A percentile compares a stretch with the other conserved stretches of the same genome.
These are phyloP conservation scores for Diachrysia chrysitis DNA, from an alignment of 2,888 invertebrate genomes.

Conservation along the genomic window DNA sequence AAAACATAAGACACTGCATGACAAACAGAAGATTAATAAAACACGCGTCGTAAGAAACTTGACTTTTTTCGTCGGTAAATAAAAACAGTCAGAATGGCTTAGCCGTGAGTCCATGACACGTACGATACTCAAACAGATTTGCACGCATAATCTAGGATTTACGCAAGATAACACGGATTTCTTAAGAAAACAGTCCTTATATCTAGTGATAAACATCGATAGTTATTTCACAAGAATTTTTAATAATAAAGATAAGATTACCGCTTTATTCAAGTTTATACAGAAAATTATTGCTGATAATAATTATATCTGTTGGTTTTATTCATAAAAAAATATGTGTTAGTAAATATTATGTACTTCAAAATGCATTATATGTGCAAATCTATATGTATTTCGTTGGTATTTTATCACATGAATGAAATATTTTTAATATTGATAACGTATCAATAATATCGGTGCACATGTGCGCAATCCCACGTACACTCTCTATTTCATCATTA, in stretches of 20 bases:
- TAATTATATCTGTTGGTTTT: background rate
- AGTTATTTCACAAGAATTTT: constrained; percentile 36
- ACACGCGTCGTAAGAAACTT: background rate
- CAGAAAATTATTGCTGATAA: background rate
- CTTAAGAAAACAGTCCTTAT: constrained; percentile 21
- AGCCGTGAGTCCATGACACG: no score
- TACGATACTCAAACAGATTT: constrained; percentile 12
- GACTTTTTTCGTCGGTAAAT: background rate
- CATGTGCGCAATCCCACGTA: background rate
- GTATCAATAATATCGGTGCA: background rate
- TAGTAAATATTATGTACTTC: background rate
- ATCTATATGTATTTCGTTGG: background rate
- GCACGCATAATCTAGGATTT: constrained; percentile 12
- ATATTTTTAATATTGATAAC: background rate
- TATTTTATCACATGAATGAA: constrained; percentile 2
- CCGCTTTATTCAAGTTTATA: constrained; percentile 15
- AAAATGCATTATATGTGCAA: background rate
- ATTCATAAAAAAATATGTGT: background rate
- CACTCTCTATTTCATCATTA: background rate
- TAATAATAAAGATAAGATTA: constrained; percentile 38
- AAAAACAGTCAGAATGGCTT: background rate
- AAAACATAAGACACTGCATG: no score
- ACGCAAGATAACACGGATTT: constrained; percentile 40
- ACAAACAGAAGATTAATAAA: background rate
- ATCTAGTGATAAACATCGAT: constrained; percentile 22